A percentile compares a stretch with the other conserved stretches of the same genome.
Evolutionary conservation across 2,888 invertebrate species (phyloP).

Genomic region (Hypercompe scribonia): DNA sequence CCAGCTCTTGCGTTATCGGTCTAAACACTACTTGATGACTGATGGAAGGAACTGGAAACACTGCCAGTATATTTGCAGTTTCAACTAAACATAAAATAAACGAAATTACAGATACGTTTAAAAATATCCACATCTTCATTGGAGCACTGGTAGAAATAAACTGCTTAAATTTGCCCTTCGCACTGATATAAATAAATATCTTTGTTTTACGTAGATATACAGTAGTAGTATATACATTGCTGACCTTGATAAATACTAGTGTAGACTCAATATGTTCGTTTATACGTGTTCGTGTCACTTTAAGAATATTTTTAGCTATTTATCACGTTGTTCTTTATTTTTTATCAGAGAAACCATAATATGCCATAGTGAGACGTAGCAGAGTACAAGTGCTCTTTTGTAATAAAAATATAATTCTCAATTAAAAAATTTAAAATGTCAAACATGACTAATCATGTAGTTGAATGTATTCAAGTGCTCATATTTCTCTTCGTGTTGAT

Average conservation of each 20-base stretch:
- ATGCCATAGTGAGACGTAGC: too few species aligned
- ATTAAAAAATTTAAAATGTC: too few species aligned
- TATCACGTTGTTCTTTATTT: too few species aligned
- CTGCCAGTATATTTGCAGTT: conserved; percentile 53
- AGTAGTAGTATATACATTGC: not conserved
- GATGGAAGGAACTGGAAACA: conserved; percentile 56
- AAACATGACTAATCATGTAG: too few species aligned
- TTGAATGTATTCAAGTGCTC: too few species aligned
- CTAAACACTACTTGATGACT: conserved; percentile 68
- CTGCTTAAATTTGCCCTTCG: not conserved
- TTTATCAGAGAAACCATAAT: too few species aligned
- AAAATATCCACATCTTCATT: conserved; percentile 8
- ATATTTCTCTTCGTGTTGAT: too few species aligned
- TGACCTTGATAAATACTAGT: not conserved
- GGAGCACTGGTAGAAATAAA: not conserved
- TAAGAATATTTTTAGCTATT: too few species aligned
- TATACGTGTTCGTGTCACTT: too few species aligned
- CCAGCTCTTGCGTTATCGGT: conserved; percentile 60
- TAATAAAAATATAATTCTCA: too few species aligned
- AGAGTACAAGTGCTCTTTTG: too few species aligned
- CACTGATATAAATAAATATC: not conserved
- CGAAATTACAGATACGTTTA: conserved; percentile 3
- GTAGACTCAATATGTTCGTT: not conserved
- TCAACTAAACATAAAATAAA: conserved; percentile 20
- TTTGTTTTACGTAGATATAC: not conserved